phyloP scores from a whole-genome alignment of 2,888 invertebrate species.

The Drosophila algonquin region DNA sequence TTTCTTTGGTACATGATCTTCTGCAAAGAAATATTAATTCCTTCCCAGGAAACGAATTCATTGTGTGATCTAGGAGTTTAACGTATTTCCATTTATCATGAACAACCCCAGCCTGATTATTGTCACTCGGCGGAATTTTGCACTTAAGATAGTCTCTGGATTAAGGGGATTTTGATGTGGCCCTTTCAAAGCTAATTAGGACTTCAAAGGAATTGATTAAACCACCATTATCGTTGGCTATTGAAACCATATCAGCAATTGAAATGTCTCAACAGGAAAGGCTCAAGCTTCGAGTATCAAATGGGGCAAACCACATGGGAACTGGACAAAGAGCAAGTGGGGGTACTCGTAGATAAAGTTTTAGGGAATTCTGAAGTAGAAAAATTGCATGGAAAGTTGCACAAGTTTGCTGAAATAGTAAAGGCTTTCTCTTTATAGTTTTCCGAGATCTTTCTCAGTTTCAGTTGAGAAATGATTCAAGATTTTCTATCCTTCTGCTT shows the following conservation, averaged over 20 bases:
- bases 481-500: no score
- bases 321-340: not conserved
- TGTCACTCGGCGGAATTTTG: constrained; percentile 9
- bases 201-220: not conserved
- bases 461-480: no score
- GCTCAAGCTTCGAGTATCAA: constrained; percentile 1
- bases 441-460: no score
- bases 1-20: not conserved
- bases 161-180: not conserved
- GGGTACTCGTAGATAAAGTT: not conserved
- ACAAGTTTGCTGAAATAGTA: no score
- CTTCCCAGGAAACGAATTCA: not conserved
- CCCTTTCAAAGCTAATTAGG: constrained; percentile 5
- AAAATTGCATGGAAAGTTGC: no score
- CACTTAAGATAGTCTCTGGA: constrained; percentile 25
- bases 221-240: not conserved
- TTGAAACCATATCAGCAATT: constrained; percentile 5
- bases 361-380: not conserved
- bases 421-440: no score
- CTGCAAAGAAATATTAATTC: not conserved
- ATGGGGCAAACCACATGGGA: not conserved
- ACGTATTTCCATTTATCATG: not conserved
- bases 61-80: not conserved
- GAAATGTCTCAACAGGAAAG: constrained; percentile 7
- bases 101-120: no score